phyloP scores from a whole-genome alignment of 1,140 invertebrate genomes.

The Geopemphigus sp. region DNA sequence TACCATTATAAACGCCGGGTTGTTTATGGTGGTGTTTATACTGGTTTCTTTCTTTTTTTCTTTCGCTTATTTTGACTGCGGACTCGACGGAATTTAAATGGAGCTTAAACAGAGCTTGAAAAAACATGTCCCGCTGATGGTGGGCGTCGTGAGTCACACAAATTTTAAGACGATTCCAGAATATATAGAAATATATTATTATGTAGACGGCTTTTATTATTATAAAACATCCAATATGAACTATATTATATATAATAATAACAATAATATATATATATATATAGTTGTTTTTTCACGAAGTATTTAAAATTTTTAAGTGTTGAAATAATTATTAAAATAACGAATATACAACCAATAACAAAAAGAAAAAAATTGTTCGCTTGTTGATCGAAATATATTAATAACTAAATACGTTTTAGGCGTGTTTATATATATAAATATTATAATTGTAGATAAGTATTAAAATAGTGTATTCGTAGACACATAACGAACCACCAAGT shows the following conservation, averaged over 20 bases:
- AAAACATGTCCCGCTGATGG: constrained; percentile 28
- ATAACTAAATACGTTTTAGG: neutral
- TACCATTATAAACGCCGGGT: constrained; percentile 48
- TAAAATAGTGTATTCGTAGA: neutral
- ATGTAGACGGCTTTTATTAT: no score
- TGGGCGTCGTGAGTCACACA: constrained; percentile 40
- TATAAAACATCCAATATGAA: no score
- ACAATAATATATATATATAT: neutral
- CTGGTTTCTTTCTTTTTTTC: constrained; percentile 46
- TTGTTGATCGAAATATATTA: no score
- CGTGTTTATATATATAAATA: neutral
- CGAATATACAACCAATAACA: no score
- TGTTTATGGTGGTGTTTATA: constrained; percentile 49
- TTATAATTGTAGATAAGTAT: neutral
- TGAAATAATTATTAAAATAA: no score
- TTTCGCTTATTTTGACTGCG: constrained; percentile 45
- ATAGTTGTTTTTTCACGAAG: neutral
- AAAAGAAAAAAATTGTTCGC: no score
- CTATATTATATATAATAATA: no score
- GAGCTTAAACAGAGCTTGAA: constrained; percentile 48
- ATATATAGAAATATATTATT: neutral
- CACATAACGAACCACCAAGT: neutral
- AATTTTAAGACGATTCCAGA: constrained; percentile 8
- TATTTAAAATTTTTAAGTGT: no score
- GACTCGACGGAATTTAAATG: constrained; percentile 41